phyloP scores from a whole-genome alignment of 2,888 invertebrate species.

The Chymomyza caudatula region DNA sequence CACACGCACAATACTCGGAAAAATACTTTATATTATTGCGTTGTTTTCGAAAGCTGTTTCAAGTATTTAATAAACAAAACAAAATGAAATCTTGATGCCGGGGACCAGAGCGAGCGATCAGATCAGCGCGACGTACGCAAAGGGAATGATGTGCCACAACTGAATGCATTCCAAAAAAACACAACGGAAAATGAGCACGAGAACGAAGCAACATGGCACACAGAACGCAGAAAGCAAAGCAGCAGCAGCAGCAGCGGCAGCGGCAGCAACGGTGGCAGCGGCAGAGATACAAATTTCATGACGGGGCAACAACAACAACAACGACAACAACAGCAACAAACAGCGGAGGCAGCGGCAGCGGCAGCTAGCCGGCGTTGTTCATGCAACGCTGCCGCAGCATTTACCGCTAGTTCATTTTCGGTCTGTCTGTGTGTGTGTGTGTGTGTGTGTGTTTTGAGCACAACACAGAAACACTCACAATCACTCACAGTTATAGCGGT shows the following conservation, averaged over 20 bases:
- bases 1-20: neutral
- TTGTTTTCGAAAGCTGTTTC: conserved; percentile 16
- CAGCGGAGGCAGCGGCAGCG: conserved; percentile 6
- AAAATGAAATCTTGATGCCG: conserved; percentile 21
- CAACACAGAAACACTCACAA: conserved; percentile 26
- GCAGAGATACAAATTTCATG: conserved; percentile 58
- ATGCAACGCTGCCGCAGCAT: conserved; percentile 50
- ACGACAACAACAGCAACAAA: conserved; percentile 22
- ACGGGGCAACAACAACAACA: conserved; percentile 24
- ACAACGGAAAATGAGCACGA: conserved; percentile 69
- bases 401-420: conserved; percentile 64
- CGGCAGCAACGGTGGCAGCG: conserved; percentile 28
- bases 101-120: conserved; percentile 67
- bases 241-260: conserved; percentile 26
- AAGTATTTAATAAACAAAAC: conserved; percentile 16
- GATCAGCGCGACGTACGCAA: conserved; percentile 74
- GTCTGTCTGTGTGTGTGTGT: conserved; percentile 26
- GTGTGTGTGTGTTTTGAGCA: conserved; percentile 31
- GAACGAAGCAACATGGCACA: conserved; percentile 17
- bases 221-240: conserved; percentile 33
- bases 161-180: conserved; percentile 62
- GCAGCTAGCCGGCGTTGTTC: conserved; percentile 44
- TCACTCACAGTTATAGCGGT: conserved; percentile 24
- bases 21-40: conserved; percentile 33
- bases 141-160: conserved; percentile 72